These are phyloP conservation scores for Labia minor DNA, from an alignment of 2,888 invertebrate genomes.

Conservation along the genomic window DNA sequence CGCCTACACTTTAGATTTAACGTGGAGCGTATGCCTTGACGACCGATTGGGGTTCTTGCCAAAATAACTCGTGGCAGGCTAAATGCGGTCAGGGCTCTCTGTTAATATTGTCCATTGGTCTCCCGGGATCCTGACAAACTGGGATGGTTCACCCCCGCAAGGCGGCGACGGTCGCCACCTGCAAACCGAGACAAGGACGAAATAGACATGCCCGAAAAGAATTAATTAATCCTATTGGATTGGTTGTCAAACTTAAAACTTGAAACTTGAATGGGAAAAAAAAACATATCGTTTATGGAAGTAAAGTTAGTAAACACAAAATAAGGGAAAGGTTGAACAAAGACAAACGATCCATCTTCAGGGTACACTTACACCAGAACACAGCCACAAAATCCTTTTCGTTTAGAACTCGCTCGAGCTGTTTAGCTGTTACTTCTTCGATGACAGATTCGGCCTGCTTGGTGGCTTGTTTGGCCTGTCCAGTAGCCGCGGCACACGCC, in stretches of 20 bases:
- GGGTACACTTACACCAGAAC: slow-evolving; percentile 81
- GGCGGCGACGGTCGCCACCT: background rate
- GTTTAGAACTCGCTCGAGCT: slow-evolving; percentile 77
- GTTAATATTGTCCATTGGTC: background rate
- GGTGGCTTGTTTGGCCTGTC: slow-evolving; percentile 19
- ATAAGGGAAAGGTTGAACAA: background rate
- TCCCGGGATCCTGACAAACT: background rate
- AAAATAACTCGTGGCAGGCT: slow-evolving; percentile 9
- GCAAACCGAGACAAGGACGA: background rate
- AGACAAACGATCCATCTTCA: background rate
- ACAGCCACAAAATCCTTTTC: slow-evolving; percentile 91
- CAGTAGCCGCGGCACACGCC: background rate
- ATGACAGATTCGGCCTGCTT: slow-evolving; percentile 60
- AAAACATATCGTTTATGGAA: no score
- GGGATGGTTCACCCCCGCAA: slow-evolving; percentile 4
- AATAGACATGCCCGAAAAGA: background rate
- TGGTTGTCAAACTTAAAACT: background rate
- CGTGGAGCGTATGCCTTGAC: background rate
- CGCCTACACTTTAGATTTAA: background rate
- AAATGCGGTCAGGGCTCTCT: slow-evolving; percentile 13
- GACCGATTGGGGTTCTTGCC: background rate
- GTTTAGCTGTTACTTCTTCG: slow-evolving; percentile 87
- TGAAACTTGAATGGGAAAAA: no score
- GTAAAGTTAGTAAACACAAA: background rate
- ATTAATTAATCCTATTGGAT: background rate